phyloP scores from a whole-genome alignment of 2,113 vertebrate genomes.

The Datnioides undecimradiatus region DNA sequence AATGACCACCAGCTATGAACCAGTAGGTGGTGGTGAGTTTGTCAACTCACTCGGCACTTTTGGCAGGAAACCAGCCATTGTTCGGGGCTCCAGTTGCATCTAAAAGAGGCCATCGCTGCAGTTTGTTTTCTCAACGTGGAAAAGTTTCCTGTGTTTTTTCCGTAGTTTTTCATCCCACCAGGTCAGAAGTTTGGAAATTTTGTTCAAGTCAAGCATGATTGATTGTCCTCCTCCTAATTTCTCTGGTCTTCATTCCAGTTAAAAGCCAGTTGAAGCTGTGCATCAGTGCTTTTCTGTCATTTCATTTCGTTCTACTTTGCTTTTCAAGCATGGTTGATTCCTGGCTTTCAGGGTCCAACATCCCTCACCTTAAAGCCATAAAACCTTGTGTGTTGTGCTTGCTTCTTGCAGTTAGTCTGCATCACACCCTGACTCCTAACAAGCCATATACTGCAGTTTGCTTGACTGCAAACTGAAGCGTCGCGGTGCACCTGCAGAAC shows the following conservation, averaged over 20 bases:
- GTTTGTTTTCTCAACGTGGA: slow-evolving; percentile 18
- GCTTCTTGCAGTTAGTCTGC: slow-evolving; percentile 21
- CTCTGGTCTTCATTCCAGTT: background rate
- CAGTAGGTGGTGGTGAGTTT: slow-evolving; percentile 47
- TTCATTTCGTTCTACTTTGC: background rate
- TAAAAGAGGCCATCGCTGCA: slow-evolving; percentile 40
- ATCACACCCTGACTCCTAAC: slow-evolving; percentile 2
- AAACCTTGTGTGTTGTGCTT: background rate
- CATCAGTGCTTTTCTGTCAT: background rate
- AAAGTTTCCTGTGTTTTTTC: slow-evolving; percentile 16
- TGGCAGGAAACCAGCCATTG: slow-evolving; percentile 55
- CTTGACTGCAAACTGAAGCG: background rate
- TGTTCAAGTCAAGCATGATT: background rate
- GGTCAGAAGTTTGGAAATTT: background rate
- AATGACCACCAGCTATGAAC: slow-evolving; percentile 50
- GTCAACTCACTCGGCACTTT: slow-evolving; percentile 29
- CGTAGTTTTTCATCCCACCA: background rate
- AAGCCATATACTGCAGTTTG: background rate
- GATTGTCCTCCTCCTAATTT: background rate
- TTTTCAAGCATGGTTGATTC: background rate
- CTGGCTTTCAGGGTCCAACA: background rate
- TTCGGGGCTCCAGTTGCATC: slow-evolving; percentile 35
- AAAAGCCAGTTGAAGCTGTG: background rate
- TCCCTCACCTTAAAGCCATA: background rate
- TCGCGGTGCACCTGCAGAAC: slow-evolving; percentile 1